Conservation (phyloP, 2,797 vertebrate species). For the Scolopax rusticola region DNA sequence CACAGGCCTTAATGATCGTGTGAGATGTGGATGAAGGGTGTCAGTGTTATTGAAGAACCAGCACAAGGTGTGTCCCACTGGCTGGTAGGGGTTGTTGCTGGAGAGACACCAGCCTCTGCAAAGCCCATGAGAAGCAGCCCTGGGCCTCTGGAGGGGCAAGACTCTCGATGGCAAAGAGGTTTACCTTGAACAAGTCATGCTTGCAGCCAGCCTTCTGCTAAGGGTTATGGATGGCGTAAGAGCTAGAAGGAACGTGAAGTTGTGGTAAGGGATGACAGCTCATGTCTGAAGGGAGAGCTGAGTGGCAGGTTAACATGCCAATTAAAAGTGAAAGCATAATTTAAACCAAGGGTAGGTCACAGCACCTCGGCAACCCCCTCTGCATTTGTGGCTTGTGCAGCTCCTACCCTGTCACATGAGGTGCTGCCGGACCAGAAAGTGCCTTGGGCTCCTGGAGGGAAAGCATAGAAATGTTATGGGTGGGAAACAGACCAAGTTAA, state of each 20-base stretch:
- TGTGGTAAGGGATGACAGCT: background rate
- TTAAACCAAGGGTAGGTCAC: background rate
- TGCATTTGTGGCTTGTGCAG: fast-evolving
- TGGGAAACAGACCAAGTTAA: background rate
- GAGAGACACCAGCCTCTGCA: background rate
- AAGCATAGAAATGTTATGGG: background rate
- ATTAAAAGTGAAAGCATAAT: background rate
- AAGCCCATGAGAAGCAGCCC: background rate
- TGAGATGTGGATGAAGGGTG: background rate
- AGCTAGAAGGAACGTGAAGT: fast-evolving
- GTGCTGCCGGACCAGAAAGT: background rate
- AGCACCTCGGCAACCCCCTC: too few relatives aligned
- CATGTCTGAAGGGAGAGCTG: background rate
- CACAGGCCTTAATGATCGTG: fast-evolving
- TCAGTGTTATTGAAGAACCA: background rate
- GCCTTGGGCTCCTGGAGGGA: background rate
- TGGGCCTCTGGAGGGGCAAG: fast-evolving
- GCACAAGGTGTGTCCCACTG: background rate
- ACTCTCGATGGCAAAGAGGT: fast-evolving
- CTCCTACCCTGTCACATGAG: background rate
- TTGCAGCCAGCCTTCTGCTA: background rate
- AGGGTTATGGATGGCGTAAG: background rate
- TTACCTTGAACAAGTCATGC: background rate
- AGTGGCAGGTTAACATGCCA: background rate
- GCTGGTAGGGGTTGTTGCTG: background rate